Conservation (phyloP, 2,797 vertebrate genomes). For the Tokudaia muenninki region DNA sequence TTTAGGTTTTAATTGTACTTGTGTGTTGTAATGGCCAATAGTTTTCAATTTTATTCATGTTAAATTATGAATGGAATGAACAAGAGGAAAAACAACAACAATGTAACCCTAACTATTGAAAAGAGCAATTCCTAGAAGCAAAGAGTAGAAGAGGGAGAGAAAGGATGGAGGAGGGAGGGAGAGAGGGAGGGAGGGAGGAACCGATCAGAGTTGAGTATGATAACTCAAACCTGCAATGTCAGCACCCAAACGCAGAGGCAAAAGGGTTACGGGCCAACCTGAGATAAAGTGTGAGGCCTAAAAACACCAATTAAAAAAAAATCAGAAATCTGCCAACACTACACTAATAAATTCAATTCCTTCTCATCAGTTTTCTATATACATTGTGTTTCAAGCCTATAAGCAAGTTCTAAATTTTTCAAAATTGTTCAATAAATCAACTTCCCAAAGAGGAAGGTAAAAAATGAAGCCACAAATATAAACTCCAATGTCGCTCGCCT, state of each 20-base stretch:
- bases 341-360: constrained; percentile 34
- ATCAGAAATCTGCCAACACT: constrained; percentile 31
- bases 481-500: constrained; percentile 16
- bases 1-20: constrained; percentile 60
- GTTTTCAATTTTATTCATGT: constrained; percentile 55
- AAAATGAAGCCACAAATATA: constrained; percentile 38
- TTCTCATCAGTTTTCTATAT: not conserved
- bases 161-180: not conserved
- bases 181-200: not conserved
- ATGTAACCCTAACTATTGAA: not conserved
- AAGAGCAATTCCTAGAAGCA: constrained; percentile 27
- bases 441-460: constrained; percentile 16
- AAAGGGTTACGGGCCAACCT: not conserved
- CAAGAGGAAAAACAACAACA: constrained; percentile 1
- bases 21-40: not conserved
- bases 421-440: constrained; percentile 41
- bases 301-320: not conserved
- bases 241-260: not conserved
- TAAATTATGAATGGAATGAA: constrained; percentile 42
- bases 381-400: not conserved
- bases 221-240: not conserved
- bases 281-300: not conserved
- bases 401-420: not conserved
- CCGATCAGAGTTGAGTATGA: not conserved
- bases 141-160: not conserved